Percentiles rank a stretch among this genome's conserved stretches.
Conservation (phyloP, 2,113 vertebrate genomes). For the Sceloporus tristichus region DNA sequence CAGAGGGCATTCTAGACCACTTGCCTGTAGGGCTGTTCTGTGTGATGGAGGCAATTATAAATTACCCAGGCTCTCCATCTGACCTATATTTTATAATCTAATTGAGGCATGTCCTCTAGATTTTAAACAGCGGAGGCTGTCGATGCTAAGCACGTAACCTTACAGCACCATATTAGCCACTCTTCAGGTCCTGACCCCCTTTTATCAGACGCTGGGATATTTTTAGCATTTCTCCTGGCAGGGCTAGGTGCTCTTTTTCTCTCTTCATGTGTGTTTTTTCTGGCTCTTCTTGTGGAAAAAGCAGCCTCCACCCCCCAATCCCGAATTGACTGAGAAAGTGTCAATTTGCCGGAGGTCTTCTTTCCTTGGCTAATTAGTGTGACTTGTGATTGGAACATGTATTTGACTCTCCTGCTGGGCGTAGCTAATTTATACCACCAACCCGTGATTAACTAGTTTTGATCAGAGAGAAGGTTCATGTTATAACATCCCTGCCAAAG, state of each 20-base stretch:
- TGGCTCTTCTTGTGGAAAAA: neutral
- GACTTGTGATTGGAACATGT: constrained; percentile 10
- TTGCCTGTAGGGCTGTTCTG: constrained; percentile 9
- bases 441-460: neutral
- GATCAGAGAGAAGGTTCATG: neutral
- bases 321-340: neutral
- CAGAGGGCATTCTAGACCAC: neutral
- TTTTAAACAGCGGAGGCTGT: neutral
- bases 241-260: neutral
- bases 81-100: constrained; percentile 30
- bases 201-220: neutral
- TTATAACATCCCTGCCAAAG: neutral
- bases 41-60: constrained; percentile 10
- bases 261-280: neutral
- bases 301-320: neutral
- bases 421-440: constrained; percentile 5
- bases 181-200: constrained; percentile 1
- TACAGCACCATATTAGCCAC: constrained; percentile 9
- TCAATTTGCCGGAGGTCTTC: neutral
- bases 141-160: neutral
- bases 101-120: constrained; percentile 1
- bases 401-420: neutral
- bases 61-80: neutral
- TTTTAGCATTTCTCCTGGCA: constrained; percentile 6
- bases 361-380: constrained; percentile 26